Conservation (phyloP, 2,888 invertebrate species). For the Hypselothyrea guttata region DNA sequence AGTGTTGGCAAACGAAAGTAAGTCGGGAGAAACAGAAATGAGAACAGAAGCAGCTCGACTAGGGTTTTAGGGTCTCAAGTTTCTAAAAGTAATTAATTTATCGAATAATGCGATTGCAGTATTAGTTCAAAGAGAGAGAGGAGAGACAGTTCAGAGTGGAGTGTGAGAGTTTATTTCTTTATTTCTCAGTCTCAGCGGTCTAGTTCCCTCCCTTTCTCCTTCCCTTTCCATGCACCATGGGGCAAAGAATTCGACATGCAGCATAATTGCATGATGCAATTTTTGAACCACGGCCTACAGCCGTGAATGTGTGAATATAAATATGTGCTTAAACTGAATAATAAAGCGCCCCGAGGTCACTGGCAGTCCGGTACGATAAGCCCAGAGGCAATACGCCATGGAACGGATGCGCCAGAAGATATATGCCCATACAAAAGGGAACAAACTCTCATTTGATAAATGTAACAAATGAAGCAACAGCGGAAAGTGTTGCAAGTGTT, state of each 20-base stretch:
- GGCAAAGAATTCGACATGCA: constrained; percentile 54
- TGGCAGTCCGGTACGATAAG: constrained; percentile 44
- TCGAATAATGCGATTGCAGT: constrained; percentile 54
- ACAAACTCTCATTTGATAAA: constrained; percentile 56
- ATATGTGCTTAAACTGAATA: constrained; percentile 23
- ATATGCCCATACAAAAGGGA: constrained; percentile 45
- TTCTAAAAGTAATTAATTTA: constrained; percentile 36
- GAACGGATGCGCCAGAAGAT: constrained; percentile 41
- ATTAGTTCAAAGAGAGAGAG: too few species aligned
- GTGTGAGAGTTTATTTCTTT: too few species aligned
- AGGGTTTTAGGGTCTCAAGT: constrained; percentile 36
- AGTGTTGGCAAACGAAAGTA: constrained; percentile 65
- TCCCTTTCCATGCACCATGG: constrained; percentile 33
- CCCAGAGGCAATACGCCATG: constrained; percentile 2
- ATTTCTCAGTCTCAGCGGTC: too few species aligned
- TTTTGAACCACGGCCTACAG: constrained; percentile 22
- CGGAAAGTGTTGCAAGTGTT: constrained; percentile 45
- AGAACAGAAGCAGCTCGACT: constrained; percentile 28
- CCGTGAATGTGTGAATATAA: constrained; percentile 43
- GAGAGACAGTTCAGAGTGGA: too few species aligned
- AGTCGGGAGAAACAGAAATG: constrained; percentile 16
- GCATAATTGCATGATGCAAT: constrained; percentile 57
- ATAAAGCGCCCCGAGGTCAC: constrained; percentile 56
- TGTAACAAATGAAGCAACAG: constrained; percentile 61
- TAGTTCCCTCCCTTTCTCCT: constrained; percentile 3